Evolutionary conservation across 2,113 vertebrate genomes (phyloP).

Genomic region (Stictonetta naevosa): DNA sequence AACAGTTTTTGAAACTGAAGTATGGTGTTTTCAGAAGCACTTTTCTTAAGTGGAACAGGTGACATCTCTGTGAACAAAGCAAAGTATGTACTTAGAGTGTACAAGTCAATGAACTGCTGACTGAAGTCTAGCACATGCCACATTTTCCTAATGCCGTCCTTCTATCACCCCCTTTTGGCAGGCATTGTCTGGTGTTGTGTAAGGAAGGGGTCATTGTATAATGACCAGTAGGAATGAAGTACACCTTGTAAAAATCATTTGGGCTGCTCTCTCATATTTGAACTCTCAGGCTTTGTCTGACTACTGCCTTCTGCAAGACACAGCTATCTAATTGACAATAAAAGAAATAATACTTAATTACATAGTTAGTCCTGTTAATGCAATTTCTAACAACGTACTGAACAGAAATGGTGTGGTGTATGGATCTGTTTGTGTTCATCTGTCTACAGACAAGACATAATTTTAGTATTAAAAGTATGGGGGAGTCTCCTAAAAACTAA

Average conservation of each 20-base stretch:
- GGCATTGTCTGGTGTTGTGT: not conserved
- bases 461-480: not conserved
- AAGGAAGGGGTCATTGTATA: not conserved
- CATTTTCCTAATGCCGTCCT: not conserved
- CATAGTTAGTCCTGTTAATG: not conserved
- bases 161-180: not conserved
- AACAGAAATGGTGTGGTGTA: not conserved
- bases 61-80: conserved; percentile 56
- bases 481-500: not conserved
- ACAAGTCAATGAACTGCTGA: not conserved
- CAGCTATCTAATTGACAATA: not conserved
- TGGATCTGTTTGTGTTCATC: not conserved
- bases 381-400: not conserved
- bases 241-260: not conserved
- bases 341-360: not conserved
- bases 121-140: not conserved
- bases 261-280: not conserved
- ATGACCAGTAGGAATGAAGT: not conserved
- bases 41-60: conserved; percentile 70
- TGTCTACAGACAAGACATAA: not conserved
- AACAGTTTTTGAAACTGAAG: conserved; percentile 60
- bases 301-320: not conserved
- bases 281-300: not conserved
- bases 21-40: conserved; percentile 53
- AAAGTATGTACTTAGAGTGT: not conserved